Evolutionary conservation across 2,888 invertebrate genomes (phyloP).

Genomic region (Cecidostiba fungosa): DNA sequence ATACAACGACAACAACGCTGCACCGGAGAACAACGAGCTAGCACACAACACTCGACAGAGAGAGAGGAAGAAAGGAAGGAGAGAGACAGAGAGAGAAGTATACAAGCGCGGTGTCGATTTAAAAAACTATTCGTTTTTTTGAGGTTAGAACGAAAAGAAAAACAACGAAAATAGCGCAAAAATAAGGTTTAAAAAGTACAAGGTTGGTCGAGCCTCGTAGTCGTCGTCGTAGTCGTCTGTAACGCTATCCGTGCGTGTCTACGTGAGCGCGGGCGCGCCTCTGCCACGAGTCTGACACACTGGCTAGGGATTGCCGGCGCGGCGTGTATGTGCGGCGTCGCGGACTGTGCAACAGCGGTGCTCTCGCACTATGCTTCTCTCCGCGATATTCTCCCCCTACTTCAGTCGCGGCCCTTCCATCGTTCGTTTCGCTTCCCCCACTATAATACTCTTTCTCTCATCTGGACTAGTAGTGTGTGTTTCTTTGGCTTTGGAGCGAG

Average conservation of each 20-base stretch:
- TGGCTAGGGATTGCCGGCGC: conserved; percentile 10
- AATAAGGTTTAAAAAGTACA: not conserved
- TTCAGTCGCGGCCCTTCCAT: not conserved
- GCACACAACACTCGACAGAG: not conserved
- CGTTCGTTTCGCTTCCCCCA: not conserved
- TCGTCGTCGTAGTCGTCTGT: not conserved
- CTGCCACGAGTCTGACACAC: conserved; percentile 78
- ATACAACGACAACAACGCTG: conserved; percentile 7
- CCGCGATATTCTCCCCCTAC: conserved; percentile 65
- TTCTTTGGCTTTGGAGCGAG: conserved; percentile 1
- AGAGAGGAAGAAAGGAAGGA: not conserved
- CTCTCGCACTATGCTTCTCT: conserved; percentile 13
- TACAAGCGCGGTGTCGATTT: conserved; percentile 1
- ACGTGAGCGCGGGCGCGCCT: conserved; percentile 36
- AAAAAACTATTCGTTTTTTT: not conserved
- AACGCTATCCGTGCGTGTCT: conserved; percentile 70
- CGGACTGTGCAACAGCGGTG: conserved; percentile 32
- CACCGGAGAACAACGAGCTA: not conserved
- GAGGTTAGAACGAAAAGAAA: not conserved
- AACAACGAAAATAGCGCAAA: not conserved
- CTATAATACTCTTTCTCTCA: not conserved
- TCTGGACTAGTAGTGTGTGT: not conserved
- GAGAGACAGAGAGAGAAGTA: not conserved
- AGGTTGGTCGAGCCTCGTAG: conserved; percentile 11
- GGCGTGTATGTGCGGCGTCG: conserved; percentile 32